phyloP scores from a whole-genome alignment of 2,113 vertebrate genomes.

The Gobio gobio region DNA sequence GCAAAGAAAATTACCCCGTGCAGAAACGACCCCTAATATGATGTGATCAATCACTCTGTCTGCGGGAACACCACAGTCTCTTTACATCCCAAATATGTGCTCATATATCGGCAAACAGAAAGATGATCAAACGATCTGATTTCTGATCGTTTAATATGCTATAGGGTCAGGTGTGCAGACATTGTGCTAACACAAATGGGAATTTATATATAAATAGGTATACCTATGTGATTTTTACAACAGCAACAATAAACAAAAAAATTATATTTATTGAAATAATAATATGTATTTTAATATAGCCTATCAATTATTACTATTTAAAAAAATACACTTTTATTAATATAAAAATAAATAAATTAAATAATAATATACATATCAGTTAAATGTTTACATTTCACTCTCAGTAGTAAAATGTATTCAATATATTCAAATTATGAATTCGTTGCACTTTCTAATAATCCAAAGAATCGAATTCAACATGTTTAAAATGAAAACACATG shows the following conservation, averaged over 20 bases:
- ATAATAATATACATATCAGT: neutral
- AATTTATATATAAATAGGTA: too few relatives aligned
- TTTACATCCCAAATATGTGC: slow-evolving; percentile 24
- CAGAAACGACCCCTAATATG: slow-evolving; percentile 77
- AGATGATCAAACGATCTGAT: slow-evolving; percentile 16
- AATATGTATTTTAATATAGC: too few relatives aligned
- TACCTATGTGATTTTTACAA: neutral
- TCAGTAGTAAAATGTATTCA: neutral
- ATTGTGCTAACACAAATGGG: neutral
- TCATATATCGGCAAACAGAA: slow-evolving; percentile 13
- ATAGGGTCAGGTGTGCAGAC: neutral
- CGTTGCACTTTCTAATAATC: neutral
- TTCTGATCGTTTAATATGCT: neutral
- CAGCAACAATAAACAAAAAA: neutral
- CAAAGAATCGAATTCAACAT: neutral
- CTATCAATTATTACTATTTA: too few relatives aligned
- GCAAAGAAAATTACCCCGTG: slow-evolving; percentile 75
- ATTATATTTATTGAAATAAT: neutral
- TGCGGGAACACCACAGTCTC: slow-evolving; percentile 57
- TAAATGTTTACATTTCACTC: neutral
- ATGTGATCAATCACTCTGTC: slow-evolving; percentile 81
- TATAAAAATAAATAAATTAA: neutral
- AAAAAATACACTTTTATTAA: neutral
- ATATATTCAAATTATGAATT: neutral
- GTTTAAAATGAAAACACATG: neutral